Evolutionary conservation across 2,888 invertebrate genomes (phyloP), one percentile per base, ranked within the genome.

Genomic region (Myopa tessellatipennis): DNA sequence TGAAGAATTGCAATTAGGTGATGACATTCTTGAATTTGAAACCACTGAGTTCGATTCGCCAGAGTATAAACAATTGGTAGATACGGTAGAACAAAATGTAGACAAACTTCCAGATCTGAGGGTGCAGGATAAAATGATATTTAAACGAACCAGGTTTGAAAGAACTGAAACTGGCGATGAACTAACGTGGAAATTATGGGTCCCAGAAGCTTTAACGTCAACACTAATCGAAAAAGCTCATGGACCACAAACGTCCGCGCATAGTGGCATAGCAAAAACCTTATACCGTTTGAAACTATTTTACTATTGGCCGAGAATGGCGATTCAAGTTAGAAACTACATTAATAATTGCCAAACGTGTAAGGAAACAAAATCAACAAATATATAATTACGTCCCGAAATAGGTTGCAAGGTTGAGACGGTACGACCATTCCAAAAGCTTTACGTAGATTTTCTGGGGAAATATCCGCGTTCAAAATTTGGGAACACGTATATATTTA

Each of bases 301-400:
- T 18, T 82, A 74, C 18, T 82, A 77, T 52, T 83, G 83, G 82
- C 82, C 83, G 14, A 60, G 70, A 34, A 79, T 83, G 77, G 61
- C 58, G 10, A 69, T 40, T 0, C 79, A 82, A 8, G 80, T 83
- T 0, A 52, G 67, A 16, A 40, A 60, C 4, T 78, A 45, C 50
- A 55, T 81, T n/a, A 6, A 52, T 0, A 18, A 67, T 4, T 81
- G 82, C 34, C 60, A 18, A 5, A 10, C 67, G 0, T 81, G 78
- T 50, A 80, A 75, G 40, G 55, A 70, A 52, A 34, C 52, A 1
- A 70, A 70, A 55, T 70, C 70, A 18, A 40, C 61, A 34, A 65
- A 65, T 16, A 65, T 6, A 10, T 38, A 65, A 12, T 16, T 65
- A 4, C 36, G 65, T 6, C 65, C 65, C 14, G 65, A 36, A 26